Evolutionary conservation across 1,140 invertebrate species (phyloP).

Genomic region (Pseudoatta argentina): DNA sequence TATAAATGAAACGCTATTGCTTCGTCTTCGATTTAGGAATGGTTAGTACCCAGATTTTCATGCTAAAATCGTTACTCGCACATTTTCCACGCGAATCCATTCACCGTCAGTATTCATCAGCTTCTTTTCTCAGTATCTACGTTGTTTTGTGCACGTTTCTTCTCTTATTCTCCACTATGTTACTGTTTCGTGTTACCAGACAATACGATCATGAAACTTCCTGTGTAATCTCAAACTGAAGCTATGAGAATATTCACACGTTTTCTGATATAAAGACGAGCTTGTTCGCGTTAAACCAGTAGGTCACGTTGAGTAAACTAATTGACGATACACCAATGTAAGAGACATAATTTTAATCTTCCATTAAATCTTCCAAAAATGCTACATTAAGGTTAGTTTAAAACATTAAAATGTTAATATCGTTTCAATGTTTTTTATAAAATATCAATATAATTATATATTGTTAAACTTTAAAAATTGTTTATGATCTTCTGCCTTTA

Average conservation of each 20-base stretch:
- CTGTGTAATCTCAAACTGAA: constrained; percentile 63
- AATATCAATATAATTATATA: background rate
- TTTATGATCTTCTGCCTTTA: background rate
- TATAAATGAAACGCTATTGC: constrained; percentile 83
- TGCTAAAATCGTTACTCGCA: constrained; percentile 59
- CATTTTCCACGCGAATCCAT: constrained; percentile 56
- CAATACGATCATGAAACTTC: constrained; percentile 70
- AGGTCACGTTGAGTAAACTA: background rate
- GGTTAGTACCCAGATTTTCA: constrained; percentile 67
- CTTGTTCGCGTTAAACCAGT: constrained; percentile 25
- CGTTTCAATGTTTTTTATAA: background rate
- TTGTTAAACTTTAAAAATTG: background rate
- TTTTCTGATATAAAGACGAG: constrained; percentile 59
- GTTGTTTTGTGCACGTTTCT: constrained; percentile 55
- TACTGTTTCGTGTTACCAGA: constrained; percentile 53
- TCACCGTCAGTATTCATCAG: constrained; percentile 16
- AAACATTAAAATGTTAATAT: background rate
- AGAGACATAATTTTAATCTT: background rate
- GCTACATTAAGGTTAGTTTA: background rate
- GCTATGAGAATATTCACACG: constrained; percentile 72
- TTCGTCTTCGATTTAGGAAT: constrained; percentile 67
- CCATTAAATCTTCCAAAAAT: background rate
- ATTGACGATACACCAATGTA: constrained; percentile 2
- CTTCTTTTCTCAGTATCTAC: constrained; percentile 13
- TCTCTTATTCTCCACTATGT: constrained; percentile 41